Base-by-base conservation (phyloP, 2,113 vertebrate genomes). In the Alaudala cheleensis region DNA sequence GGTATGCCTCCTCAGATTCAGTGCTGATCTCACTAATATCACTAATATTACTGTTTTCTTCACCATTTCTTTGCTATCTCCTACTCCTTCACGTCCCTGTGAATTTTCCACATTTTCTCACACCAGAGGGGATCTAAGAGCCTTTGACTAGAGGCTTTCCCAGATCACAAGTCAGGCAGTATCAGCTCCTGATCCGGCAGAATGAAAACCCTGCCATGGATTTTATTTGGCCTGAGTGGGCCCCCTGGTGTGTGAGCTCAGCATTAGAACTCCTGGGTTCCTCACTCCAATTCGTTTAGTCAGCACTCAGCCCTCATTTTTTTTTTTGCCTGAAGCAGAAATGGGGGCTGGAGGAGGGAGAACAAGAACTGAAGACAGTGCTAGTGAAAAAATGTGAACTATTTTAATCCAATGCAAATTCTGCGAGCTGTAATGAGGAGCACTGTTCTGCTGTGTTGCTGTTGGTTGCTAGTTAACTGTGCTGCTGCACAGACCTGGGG, bases 381-480 rank as follows among this genome's bases (percentile, higher is more conserved):
- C 47, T 78, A 78, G 64, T 50, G 79, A 95, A 92, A 92, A 90
- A 91, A 94, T 81, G 15, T 28, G 26, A 93, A 51, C 79, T 95
- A 95, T 96, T 94, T 96, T 92, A 96, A 95, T 93, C 71, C 80
- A 33, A 26, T 80, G 90, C 86, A 91, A 92, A 94, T 87, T 73
- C 49, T 80, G 77, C 73, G 80, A 92, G 94, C 72, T 60, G 81
- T 57, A 84, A 73, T 3, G 62, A 95, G 91, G 61, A 2, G 29
- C 23, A 71, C 23, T 81, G 88, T 90, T 88, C 81, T 6, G 25
- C 88, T 90, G 2, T 31, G 88, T 39, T 93, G 86, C 72, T 88
- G 64, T 18, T 81, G 79, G 88, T 88, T 92, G 78, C 91, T 64
- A 53, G 74, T 54, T 72, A 92, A 83, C 34, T 54, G 65, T 34